Evolutionary conservation across 2,113 vertebrate genomes (phyloP), one percentile per base, ranked within the genome.

Genomic region (Eudyptes chrysolophus): DNA sequence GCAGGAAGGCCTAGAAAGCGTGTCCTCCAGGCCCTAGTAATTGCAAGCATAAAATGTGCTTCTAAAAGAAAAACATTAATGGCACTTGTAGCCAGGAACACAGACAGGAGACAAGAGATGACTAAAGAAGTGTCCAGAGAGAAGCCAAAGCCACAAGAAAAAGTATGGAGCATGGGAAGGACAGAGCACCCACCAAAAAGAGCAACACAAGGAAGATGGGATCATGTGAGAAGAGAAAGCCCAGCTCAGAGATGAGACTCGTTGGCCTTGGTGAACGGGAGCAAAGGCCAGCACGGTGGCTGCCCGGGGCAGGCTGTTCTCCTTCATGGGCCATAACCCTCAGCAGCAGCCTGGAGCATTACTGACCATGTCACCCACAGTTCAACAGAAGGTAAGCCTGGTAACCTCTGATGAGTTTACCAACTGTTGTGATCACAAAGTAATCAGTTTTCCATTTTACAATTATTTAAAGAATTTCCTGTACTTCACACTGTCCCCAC

Each of bases 11-110:
- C 65, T 40, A 69, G 65, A 84, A 89, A 76, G 12, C 0, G 0
- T 49, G 17, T 91, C 91, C 66, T 72, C 52, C 58, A 69, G 89
- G 51, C 18, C 36, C 81, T 40, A 52, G 40, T 21, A 93, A 95
- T 85, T 10, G 34, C 66, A 82, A 79, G 44, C 49, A 42, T 25
- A 71, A 92, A 58, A 90, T 48, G 66, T 38, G 46, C 48, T 89
- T 89, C 72, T 75, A 48, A 68, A 84, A 92, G 19, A 64, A 64
- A 94, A 93, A 64, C n/a, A 24, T 29, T 65, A 83, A 77, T 0
- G 0, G 72, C 32, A 66, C 58, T 71, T 76, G 12, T 8, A 80
- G 84, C 58, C 66, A 65, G 54, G 40, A 87, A 54, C 27, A 25
- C 12, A 49, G 76, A 71, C 15, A 64, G 25, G 52, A 92, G 69